A percentile compares a stretch with the other conserved stretches of the same genome.
Conservation (phyloP, 2,113 vertebrate species). For the Chloebia gouldiae region DNA sequence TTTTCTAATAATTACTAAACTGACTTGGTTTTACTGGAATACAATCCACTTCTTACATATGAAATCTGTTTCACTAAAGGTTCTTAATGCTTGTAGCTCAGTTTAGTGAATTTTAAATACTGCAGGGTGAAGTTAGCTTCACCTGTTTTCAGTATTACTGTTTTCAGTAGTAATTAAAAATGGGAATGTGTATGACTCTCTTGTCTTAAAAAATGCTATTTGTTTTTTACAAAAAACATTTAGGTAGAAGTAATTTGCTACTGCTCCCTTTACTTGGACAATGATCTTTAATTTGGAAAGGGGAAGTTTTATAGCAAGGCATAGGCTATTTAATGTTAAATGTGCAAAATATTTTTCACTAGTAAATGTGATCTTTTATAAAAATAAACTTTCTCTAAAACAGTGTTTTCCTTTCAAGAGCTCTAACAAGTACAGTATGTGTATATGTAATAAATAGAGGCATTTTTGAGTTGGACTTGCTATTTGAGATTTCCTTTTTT, state of each 20-base stretch:
- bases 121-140: background rate
- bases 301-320: background rate
- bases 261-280: background rate
- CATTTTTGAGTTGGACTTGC: background rate
- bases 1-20: background rate
- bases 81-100: background rate
- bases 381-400: conserved; percentile 1
- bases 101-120: background rate
- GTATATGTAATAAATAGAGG: background rate
- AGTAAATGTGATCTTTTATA: conserved; percentile 1
- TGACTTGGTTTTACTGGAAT: background rate
- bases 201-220: background rate
- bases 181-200: background rate
- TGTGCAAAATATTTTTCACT: background rate
- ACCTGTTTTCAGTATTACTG: background rate
- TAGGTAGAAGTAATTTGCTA: background rate
- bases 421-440: background rate
- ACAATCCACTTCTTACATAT: background rate
- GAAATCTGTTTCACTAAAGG: background rate
- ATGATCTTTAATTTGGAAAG: background rate
- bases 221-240: background rate
- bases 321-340: background rate
- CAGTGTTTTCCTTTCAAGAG: background rate
- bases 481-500: background rate
- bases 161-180: background rate